phyloP scores from a whole-genome alignment of 2,888 invertebrate genomes.

The Lampropteryx suffumata region DNA sequence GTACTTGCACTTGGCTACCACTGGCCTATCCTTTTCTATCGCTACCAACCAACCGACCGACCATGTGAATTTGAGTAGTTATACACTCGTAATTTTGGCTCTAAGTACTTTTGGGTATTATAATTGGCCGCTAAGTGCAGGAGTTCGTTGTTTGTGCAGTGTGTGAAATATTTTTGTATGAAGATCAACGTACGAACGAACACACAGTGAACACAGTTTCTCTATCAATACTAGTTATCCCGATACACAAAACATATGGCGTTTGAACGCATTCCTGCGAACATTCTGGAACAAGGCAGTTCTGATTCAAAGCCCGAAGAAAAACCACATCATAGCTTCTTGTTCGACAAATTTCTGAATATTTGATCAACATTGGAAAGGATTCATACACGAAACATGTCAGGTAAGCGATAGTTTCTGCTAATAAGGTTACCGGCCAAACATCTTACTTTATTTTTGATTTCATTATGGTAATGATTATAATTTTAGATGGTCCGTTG shows the following conservation, averaged over 20 bases:
- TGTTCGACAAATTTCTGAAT: constrained; percentile 12
- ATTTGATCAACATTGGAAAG: constrained; percentile 3
- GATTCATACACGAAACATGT: constrained; percentile 19
- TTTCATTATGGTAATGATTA: constrained; percentile 34
- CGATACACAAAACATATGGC: constrained; percentile 70
- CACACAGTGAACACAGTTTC: too few relatives aligned
- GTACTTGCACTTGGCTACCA: constrained; percentile 16
- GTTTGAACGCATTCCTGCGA: constrained; percentile 58
- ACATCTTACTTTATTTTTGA: neutral
- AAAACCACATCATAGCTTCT: constrained; percentile 39
- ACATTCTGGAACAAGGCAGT: constrained; percentile 68
- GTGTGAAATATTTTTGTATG: constrained; percentile 1
- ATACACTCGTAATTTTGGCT: too few relatives aligned
- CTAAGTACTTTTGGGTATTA: too few relatives aligned
- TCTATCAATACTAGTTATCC: constrained; percentile 43
- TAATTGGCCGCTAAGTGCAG: too few relatives aligned
- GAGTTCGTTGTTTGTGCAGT: neutral
- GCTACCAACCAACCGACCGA: too few relatives aligned
- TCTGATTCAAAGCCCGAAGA: constrained; percentile 49
- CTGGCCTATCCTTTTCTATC: constrained; percentile 1
- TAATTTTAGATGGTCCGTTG: constrained; percentile 25
- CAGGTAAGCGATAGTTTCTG: constrained; percentile 23
- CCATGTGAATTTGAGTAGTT: too few relatives aligned
- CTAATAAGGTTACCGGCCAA: constrained; percentile 1
- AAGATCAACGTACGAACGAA: too few relatives aligned